Evolutionary conservation across 1,140 invertebrate genomes (phyloP).

Genomic region (Phortica variegata): DNA sequence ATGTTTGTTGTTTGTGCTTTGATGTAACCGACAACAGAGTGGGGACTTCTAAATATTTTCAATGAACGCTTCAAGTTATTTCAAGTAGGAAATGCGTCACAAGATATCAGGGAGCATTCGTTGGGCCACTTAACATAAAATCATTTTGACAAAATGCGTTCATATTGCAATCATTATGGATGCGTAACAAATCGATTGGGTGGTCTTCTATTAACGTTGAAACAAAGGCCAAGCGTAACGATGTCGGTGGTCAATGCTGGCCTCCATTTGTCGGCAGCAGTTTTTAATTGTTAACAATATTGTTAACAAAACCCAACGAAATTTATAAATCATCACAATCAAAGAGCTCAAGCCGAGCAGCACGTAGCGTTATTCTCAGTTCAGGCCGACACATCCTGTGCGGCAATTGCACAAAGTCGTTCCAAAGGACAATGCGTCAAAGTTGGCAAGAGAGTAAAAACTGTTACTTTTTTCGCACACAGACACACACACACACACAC

Average conservation of each 20-base stretch:
- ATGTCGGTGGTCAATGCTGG: constrained; percentile 2
- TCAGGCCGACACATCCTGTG: constrained; percentile 13
- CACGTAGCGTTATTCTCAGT: not conserved
- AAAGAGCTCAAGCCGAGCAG: constrained; percentile 14
- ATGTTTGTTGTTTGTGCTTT: too few relatives aligned
- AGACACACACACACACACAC: too few relatives aligned
- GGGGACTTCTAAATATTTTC: too few relatives aligned
- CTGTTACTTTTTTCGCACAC: constrained; percentile 50
- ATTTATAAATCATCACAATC: constrained; percentile 25
- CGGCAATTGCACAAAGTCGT: constrained; percentile 2
- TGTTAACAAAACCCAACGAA: constrained; percentile 19
- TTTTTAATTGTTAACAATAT: constrained; percentile 17
- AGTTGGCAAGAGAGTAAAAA: constrained; percentile 22
- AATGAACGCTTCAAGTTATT: too few relatives aligned
- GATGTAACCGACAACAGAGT: too few relatives aligned
- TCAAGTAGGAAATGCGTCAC: too few relatives aligned
- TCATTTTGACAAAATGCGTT: too few relatives aligned
- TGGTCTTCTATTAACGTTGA: constrained; percentile 1
- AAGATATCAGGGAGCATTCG: too few relatives aligned
- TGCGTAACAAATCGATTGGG: constrained; percentile 12
- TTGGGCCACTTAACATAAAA: too few relatives aligned
- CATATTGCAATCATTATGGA: too few relatives aligned
- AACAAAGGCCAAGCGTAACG: constrained; percentile 3
- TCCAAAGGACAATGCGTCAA: not conserved
- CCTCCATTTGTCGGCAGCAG: constrained; percentile 31